A percentile compares a stretch with the other conserved stretches of the same genome.
Evolutionary conservation across 2,888 invertebrate genomes (phyloP).

Genomic region (Dioctria rufipes): DNA sequence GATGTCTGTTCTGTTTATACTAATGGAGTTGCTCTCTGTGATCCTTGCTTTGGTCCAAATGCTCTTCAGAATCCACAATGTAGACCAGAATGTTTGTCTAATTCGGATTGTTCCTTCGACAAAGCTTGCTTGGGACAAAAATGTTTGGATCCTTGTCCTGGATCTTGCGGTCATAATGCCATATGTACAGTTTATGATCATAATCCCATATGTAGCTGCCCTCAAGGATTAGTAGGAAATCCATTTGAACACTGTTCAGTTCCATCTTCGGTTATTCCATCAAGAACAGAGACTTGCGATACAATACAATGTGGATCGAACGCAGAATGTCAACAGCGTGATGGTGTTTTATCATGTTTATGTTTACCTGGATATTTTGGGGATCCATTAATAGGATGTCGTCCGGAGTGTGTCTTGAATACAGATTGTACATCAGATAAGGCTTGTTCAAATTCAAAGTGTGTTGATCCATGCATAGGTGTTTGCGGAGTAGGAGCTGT

Average conservation of each 20-base stretch:
- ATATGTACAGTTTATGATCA: constrained; percentile 81
- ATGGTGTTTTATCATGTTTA: constrained; percentile 79
- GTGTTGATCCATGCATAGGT: constrained; percentile 82
- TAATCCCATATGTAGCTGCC: constrained; percentile 82
- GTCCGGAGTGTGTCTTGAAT: constrained; percentile 87
- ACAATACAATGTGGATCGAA: constrained; percentile 82
- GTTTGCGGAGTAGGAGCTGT: constrained; percentile 83
- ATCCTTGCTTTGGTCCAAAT: constrained; percentile 81
- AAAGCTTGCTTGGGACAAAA: constrained; percentile 82
- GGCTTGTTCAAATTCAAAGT: constrained; percentile 85
- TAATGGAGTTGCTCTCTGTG: constrained; percentile 84
- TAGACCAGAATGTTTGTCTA: constrained; percentile 86
- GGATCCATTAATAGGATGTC: constrained; percentile 84
- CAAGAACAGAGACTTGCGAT: constrained; percentile 74
- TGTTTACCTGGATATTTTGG: constrained; percentile 85
- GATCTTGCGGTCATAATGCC: constrained; percentile 84
- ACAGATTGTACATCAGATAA: constrained; percentile 81
- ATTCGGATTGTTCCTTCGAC: constrained; percentile 85
- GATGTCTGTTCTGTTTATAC: constrained; percentile 81
- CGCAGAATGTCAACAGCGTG: constrained; percentile 78
- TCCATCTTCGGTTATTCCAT: constrained; percentile 70
- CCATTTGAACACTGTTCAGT: constrained; percentile 83
- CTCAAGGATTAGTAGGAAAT: constrained; percentile 79
- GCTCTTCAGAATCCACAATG: constrained; percentile 81
- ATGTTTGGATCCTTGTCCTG: constrained; percentile 85